Evolutionary conservation across 2,113 vertebrate species (phyloP).

Genomic region (Gavia stellata): DNA sequence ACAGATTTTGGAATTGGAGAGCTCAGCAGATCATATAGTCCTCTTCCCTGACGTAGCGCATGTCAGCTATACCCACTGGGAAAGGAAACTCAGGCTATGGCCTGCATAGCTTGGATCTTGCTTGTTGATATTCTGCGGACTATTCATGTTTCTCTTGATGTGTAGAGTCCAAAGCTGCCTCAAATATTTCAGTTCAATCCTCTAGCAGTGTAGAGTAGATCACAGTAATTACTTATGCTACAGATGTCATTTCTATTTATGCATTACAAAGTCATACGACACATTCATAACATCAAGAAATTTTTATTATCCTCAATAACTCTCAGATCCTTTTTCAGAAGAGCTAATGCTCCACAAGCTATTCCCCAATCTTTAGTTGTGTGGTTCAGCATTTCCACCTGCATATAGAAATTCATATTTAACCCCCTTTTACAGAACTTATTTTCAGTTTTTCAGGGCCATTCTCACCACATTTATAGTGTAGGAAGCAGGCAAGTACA

Average conservation of each 20-base stretch:
- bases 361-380: neutral
- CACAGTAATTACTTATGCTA: neutral
- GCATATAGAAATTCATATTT: neutral
- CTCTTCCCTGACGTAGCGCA: neutral
- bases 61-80: neutral
- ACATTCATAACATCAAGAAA: neutral
- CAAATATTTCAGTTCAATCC: neutral
- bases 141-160: neutral
- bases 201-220: neutral
- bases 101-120: neutral
- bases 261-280: neutral
- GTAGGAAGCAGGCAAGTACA: neutral
- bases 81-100: neutral
- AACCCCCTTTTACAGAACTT: accelerated
- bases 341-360: neutral
- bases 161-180: neutral
- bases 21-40: neutral
- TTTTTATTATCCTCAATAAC: neutral
- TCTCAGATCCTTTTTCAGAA: neutral
- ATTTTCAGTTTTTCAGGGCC: neutral
- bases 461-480: neutral
- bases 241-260: neutral
- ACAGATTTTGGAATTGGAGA: neutral
- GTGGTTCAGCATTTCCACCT: neutral
- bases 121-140: neutral